These are phyloP conservation scores for Muscicapa adusta DNA, from an alignment of 2,113 vertebrate genomes.

Conservation along the genomic window DNA sequence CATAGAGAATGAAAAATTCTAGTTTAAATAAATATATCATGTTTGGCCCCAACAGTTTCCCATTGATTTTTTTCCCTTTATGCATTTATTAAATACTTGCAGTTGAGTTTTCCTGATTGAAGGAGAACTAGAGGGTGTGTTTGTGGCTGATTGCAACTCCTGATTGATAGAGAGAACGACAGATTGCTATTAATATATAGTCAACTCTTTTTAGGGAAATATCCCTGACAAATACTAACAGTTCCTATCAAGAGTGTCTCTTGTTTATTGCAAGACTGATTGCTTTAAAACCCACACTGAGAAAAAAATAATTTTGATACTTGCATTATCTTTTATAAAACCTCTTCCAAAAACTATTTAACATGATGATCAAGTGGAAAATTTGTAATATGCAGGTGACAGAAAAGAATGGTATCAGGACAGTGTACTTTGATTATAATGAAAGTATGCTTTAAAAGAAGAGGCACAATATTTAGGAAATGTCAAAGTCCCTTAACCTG, in stretches of 20 bases:
- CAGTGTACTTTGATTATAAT: neutral
- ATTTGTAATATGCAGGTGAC: neutral
- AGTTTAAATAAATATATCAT: neutral
- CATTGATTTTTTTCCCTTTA: neutral
- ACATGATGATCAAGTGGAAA: neutral
- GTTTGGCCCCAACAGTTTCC: neutral
- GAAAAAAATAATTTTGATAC: neutral
- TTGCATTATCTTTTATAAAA: constrained; percentile 1
- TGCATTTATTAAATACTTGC: neutral
- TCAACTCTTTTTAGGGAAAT: constrained; percentile 44
- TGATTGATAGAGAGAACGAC: constrained; percentile 19
- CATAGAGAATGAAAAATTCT: neutral
- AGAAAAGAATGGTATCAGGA: neutral
- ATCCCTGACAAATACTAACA: constrained; percentile 21
- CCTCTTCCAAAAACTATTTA: neutral
- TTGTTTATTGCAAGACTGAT: constrained; percentile 34
- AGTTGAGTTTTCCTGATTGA: constrained; percentile 40
- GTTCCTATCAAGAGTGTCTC: neutral
- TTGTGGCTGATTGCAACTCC: constrained; percentile 46
- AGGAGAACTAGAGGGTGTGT: constrained; percentile 58
- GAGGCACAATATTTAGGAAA: neutral
- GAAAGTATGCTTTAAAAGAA: neutral
- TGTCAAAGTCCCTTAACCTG: neutral
- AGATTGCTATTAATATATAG: constrained; percentile 51
- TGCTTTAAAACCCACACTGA: neutral